Conservation (phyloP, 2,888 invertebrate genomes). For the Melikaiella ostensackeni region DNA sequence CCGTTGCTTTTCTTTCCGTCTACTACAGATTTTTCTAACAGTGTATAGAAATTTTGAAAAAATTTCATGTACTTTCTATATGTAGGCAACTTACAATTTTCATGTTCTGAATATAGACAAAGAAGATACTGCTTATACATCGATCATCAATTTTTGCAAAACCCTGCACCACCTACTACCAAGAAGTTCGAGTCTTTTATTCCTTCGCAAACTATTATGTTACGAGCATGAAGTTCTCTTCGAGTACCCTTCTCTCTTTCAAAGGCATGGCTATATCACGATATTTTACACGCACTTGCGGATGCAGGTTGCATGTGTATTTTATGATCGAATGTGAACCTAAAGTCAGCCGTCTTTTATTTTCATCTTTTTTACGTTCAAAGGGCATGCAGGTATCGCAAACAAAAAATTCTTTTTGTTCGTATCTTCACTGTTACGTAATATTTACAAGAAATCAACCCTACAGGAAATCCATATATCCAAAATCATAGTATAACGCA, state of each 20-base stretch:
- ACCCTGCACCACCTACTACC: not conserved
- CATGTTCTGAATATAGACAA: too few species aligned
- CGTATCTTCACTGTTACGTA: too few species aligned
- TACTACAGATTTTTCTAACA: too few species aligned
- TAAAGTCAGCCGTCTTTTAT: not conserved
- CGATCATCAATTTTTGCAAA: not conserved
- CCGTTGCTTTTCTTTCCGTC: too few species aligned
- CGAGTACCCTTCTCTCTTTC: not conserved
- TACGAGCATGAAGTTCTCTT: not conserved
- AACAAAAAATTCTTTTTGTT: too few species aligned
- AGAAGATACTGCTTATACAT: not conserved
- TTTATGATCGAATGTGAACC: slow-evolving; percentile 13
- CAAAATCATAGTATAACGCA: too few species aligned
- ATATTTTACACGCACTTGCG: slow-evolving; percentile 1
- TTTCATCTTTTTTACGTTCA: not conserved
- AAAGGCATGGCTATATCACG: not conserved
- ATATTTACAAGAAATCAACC: too few species aligned
- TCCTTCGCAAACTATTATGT: not conserved
- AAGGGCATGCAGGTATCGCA: not conserved
- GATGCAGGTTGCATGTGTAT: slow-evolving; percentile 3
- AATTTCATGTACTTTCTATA: too few species aligned
- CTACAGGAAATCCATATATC: too few species aligned
- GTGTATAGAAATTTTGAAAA: too few species aligned
- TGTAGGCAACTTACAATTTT: too few species aligned
- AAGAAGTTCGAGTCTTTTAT: not conserved